Percentiles rank a stretch among this genome's conserved stretches.
These are phyloP conservation scores for Tigriopus japonicus DNA, from an alignment of 1,140 invertebrate species.

Conservation along the genomic window DNA sequence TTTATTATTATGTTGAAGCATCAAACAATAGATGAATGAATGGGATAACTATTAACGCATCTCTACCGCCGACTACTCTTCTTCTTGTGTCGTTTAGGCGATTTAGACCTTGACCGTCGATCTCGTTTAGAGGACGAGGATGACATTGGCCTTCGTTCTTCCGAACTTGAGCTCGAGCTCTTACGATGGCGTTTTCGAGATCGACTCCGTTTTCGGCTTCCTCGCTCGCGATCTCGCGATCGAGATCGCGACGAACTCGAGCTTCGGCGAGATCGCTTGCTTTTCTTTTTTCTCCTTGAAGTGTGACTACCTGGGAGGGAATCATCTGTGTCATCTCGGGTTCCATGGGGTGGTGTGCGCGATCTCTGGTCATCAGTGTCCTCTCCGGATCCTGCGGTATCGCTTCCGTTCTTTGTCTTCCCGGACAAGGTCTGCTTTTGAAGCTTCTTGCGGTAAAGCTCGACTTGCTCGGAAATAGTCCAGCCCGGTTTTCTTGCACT, in stretches of 20 bases:
- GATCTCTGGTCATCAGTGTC: background rate
- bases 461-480: constrained; percentile 45
- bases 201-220: constrained; percentile 14
- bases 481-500: constrained; percentile 52
- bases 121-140: constrained; percentile 13
- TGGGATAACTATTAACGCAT: too few species aligned
- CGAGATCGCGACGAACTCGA: too few species aligned
- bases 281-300: constrained; percentile 16
- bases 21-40: too few species aligned
- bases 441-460: constrained; percentile 76
- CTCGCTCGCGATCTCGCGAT: constrained; percentile 14
- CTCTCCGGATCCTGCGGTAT: background rate
- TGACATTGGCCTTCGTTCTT: too few species aligned
- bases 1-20: too few species aligned
- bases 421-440: constrained; percentile 44
- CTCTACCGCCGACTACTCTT: background rate
- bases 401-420: background rate
- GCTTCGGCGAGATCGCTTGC: constrained; percentile 2
- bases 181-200: constrained; percentile 14
- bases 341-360: background rate
- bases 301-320: constrained; percentile 2
- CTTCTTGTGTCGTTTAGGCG: constrained; percentile 1
- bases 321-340: background rate
- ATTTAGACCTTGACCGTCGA: constrained; percentile 16
- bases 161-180: constrained; percentile 12